A percentile compares a stretch with the other conserved stretches of the same genome.
Evolutionary conservation across 2,797 vertebrate species (phyloP).

Genomic region (Gadopsis bispinosus): DNA sequence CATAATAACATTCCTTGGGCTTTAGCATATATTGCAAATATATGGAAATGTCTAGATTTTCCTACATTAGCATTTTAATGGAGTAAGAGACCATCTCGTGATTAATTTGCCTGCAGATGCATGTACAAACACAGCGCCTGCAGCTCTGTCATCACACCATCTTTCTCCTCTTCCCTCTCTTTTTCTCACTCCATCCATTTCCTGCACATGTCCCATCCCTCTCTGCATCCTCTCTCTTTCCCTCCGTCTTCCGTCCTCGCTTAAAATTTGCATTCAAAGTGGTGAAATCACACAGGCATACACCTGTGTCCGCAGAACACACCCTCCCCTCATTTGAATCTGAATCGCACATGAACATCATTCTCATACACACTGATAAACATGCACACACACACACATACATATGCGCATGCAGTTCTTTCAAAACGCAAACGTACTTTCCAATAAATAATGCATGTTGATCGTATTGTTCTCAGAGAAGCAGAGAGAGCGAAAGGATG

Average conservation of each 20-base stretch:
- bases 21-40: conserved; percentile 78
- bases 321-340: conserved; percentile 58
- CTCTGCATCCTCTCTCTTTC: conserved; percentile 19
- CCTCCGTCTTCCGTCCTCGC: conserved; percentile 17
- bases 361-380: conserved; percentile 2
- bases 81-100: conserved; percentile 72
- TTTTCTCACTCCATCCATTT: conserved; percentile 56
- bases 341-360: conserved; percentile 41
- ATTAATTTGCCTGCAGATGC: conserved; percentile 81
- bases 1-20: conserved; percentile 66
- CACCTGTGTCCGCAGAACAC: conserved; percentile 75
- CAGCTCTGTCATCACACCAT: conserved; percentile 72
- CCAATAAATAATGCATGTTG: conserved; percentile 78
- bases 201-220: conserved; percentile 46
- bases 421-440: conserved; percentile 51
- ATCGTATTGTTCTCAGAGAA: conserved; percentile 56
- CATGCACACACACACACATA: background rate
- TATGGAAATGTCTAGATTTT: conserved; percentile 78
- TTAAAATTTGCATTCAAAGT: conserved; percentile 80
- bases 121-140: conserved; percentile 79
- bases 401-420: conserved; percentile 31
- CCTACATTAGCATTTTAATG: conserved; percentile 87
- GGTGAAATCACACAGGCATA: conserved; percentile 75
- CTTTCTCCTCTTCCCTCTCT: conserved; percentile 52
- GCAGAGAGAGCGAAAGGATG: conserved; percentile 17